These are phyloP conservation scores for Erpobdella octoculata DNA, from an alignment of 2,888 invertebrate species.

Conservation along the genomic window DNA sequence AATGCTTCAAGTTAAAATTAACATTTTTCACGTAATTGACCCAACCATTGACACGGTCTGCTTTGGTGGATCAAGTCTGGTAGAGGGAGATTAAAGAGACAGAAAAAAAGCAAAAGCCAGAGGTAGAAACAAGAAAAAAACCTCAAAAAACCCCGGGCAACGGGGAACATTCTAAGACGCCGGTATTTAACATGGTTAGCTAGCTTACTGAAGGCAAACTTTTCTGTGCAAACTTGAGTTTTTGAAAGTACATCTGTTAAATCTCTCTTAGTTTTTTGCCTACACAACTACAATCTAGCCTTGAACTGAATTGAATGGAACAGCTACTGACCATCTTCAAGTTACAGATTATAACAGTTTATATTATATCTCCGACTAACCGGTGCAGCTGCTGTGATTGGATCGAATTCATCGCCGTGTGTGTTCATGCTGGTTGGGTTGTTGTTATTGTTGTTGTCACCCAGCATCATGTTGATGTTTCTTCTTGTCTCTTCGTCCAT, in stretches of 20 bases:
- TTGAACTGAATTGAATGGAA: neutral
- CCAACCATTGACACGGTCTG: conserved; percentile 33
- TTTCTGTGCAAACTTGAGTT: neutral
- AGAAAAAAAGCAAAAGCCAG: too few species aligned
- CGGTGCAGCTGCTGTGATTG: neutral
- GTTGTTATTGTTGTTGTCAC: too few species aligned
- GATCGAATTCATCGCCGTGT: conserved; percentile 7
- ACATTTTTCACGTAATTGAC: too few species aligned
- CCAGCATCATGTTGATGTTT: too few species aligned
- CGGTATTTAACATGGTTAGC: too few species aligned
- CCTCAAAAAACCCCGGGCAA: too few species aligned
- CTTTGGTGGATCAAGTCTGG: conserved; percentile 55
- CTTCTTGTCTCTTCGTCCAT: too few species aligned
- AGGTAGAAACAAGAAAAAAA: conserved; percentile 70
- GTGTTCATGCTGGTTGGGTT: neutral
- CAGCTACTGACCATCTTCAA: too few species aligned
- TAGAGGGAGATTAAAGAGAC: conserved; percentile 96
- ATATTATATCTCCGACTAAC: neutral
- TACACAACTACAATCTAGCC: neutral
- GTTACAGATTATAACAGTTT: neutral
- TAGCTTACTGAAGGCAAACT: conserved; percentile 45
- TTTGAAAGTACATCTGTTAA: neutral
- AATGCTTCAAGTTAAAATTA: too few species aligned
- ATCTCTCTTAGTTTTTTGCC: neutral
- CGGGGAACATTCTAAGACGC: too few species aligned